These are phyloP conservation scores for Hermatobates lingyangjiaoensis DNA, from an alignment of 1,140 invertebrate species.

Conservation along the genomic window DNA sequence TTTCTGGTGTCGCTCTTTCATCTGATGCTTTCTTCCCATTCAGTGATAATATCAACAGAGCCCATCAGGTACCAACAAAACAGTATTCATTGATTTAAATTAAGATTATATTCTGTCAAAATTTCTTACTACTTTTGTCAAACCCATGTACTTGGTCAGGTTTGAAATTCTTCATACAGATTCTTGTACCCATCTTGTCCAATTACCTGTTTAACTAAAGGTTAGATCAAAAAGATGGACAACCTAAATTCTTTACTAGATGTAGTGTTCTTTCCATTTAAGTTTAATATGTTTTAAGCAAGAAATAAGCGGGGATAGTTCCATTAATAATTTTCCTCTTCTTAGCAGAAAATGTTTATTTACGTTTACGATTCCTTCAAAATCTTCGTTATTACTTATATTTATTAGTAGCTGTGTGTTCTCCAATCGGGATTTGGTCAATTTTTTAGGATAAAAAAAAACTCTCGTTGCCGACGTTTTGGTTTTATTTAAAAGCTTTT, in stretches of 20 bases:
- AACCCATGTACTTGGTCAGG: neutral
- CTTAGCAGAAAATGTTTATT: too few species aligned
- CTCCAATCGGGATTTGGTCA: too few species aligned
- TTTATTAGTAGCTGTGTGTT: too few species aligned
- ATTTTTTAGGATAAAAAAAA: too few species aligned
- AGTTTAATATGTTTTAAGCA: too few species aligned
- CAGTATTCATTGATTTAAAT: neutral
- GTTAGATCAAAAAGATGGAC: neutral
- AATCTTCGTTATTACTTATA: too few species aligned
- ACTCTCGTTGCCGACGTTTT: too few species aligned
- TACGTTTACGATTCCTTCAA: too few species aligned
- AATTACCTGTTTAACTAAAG: neutral
- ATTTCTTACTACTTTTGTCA: neutral
- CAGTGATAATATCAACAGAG: slow-evolving; percentile 91
- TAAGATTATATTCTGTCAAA: neutral
- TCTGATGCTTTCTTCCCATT: slow-evolving; percentile 99
- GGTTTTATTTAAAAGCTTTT: too few species aligned
- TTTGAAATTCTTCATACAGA: neutral
- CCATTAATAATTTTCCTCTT: too few species aligned
- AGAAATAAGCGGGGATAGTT: too few species aligned
- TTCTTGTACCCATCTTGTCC: neutral
- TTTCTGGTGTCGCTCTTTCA: slow-evolving; percentile 77
- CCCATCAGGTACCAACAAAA: slow-evolving; percentile 47
- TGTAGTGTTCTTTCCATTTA: too few species aligned
- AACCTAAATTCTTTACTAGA: neutral